Percentiles rank a stretch among this genome's conserved stretches.
Conservation (phyloP, 2,888 invertebrate species). For the Syrphus vitripennis region DNA sequence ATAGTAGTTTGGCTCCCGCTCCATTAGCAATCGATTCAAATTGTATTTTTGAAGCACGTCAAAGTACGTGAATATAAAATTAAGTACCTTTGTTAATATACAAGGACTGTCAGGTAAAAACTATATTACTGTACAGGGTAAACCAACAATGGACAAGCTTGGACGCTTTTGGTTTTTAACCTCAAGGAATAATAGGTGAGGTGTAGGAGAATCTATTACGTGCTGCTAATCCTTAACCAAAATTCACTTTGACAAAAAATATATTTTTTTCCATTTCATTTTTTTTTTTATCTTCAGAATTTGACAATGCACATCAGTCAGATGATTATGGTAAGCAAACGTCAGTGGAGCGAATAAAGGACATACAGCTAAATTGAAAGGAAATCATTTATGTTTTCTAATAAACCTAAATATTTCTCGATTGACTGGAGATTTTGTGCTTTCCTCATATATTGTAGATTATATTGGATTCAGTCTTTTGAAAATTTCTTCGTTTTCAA, state of each 20-base stretch:
- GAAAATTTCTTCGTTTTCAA: background rate
- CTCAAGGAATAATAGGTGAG: background rate
- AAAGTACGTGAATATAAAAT: slow-evolving; percentile 9
- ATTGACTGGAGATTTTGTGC: background rate
- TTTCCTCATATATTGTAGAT: background rate
- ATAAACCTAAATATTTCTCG: background rate
- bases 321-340: slow-evolving; percentile 30
- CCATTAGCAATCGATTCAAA: slow-evolving; percentile 37
- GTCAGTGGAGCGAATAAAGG: slow-evolving; percentile 5
- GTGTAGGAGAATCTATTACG: slow-evolving; percentile 7
- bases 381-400: background rate
- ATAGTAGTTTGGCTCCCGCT: background rate
- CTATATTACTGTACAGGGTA: background rate
- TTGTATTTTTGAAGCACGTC: slow-evolving; percentile 53
- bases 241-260: slow-evolving; percentile 10
- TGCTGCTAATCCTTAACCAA: slow-evolving; percentile 24
- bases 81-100: slow-evolving; percentile 24
- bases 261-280: background rate
- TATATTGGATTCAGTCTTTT: background rate
- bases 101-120: too few species aligned
- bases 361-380: background rate
- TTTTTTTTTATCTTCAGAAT: background rate
- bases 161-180: background rate
- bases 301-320: background rate
- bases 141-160: slow-evolving; percentile 33